Percentiles rank a stretch among this genome's conserved stretches.
Conservation (phyloP, 2,113 vertebrate species). For the Nothocercus nigrocapillus region DNA sequence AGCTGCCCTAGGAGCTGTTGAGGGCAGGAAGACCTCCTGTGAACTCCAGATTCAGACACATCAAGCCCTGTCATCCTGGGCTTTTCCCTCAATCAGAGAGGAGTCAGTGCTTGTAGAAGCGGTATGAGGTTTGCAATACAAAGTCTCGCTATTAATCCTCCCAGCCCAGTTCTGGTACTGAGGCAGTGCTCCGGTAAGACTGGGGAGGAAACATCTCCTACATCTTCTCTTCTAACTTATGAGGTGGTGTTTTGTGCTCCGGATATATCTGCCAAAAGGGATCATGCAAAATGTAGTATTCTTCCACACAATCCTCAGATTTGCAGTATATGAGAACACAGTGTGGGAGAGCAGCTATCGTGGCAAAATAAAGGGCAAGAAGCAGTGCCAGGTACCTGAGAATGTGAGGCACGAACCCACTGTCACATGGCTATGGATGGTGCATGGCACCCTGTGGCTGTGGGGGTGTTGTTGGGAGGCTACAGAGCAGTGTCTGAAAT, state of each 20-base stretch:
- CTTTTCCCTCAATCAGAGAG: background rate
- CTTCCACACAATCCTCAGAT: background rate
- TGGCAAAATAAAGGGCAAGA: background rate
- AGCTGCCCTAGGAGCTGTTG: background rate
- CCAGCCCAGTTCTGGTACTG: background rate
- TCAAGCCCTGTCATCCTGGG: background rate
- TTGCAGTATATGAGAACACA: background rate
- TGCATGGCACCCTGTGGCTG: background rate
- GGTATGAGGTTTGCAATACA: background rate
- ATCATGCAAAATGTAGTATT: background rate
- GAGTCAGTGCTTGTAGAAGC: background rate
- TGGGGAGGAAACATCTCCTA: background rate
- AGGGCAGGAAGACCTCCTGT: background rate
- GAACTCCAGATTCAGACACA: background rate
- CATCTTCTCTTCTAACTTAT: background rate
- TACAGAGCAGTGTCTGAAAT: background rate
- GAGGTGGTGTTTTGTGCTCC: background rate
- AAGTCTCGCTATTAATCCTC: background rate
- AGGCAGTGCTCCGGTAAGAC: background rate
- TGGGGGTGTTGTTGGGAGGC: background rate
- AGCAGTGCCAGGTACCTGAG: background rate
- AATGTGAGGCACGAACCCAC: background rate
- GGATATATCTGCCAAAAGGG: background rate
- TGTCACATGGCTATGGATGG: fast-evolving
- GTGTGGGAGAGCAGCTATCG: background rate